Conservation (phyloP, 2,113 vertebrate species). For the Isurus oxyrinchus region DNA sequence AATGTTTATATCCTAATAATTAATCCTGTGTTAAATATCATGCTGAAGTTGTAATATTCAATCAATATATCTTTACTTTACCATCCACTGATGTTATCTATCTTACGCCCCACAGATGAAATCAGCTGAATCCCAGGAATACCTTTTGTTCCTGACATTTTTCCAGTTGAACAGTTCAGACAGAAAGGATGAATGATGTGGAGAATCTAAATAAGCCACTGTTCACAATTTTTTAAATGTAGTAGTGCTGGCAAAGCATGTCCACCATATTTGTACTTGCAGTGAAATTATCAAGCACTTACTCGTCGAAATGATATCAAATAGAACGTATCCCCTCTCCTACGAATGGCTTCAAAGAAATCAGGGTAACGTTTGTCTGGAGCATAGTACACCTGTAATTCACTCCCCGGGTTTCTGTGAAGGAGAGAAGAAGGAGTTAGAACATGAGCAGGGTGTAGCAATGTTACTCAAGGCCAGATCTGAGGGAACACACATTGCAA, state of each 20-base stretch:
- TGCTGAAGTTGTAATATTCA: background rate
- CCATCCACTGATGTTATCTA: background rate
- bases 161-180: background rate
- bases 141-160: background rate
- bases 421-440: conserved; percentile 39
- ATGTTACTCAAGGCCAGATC: background rate
- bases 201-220: background rate
- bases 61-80: background rate
- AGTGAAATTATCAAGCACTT: conserved; percentile 49
- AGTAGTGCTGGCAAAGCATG: background rate
- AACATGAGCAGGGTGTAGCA: background rate
- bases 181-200: conserved; percentile 1
- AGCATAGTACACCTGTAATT: conserved; percentile 86
- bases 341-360: conserved; percentile 81
- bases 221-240: background rate
- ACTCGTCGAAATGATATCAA: conserved; percentile 92
- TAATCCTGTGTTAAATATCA: background rate
- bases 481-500: too few relatives aligned
- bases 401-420: conserved; percentile 68
- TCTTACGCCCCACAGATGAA: background rate
- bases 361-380: conserved; percentile 75
- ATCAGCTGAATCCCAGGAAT: background rate
- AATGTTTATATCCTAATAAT: background rate
- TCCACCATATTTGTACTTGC: background rate
- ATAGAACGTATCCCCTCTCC: conserved; percentile 85